A percentile compares a stretch with the other conserved stretches of the same genome.
Evolutionary conservation across 2,113 vertebrate genomes (phyloP).

Genomic region (Eulacestoma nigropectus): DNA sequence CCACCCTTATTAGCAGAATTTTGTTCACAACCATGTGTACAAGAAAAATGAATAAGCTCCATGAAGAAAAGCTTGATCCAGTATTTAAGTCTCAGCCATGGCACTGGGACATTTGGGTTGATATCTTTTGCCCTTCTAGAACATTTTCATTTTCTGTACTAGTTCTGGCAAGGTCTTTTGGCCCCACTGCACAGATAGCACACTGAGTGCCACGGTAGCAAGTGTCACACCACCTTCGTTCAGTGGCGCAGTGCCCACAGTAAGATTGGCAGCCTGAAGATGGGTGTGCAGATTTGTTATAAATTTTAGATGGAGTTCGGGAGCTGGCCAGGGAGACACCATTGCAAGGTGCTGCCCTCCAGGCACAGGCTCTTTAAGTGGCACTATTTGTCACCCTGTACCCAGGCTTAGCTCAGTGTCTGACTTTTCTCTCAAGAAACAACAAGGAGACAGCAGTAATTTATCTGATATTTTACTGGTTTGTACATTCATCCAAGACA

Average conservation of each 20-base stretch:
- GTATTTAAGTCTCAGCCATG: neutral
- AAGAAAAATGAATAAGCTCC: neutral
- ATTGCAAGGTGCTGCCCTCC: neutral
- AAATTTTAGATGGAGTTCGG: fast-evolving
- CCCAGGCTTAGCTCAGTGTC: neutral
- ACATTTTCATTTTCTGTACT: neutral
- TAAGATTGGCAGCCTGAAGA: neutral
- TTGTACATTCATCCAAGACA: neutral
- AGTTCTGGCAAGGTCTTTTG: neutral
- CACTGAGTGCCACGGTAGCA: neutral
- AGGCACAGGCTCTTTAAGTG: neutral
- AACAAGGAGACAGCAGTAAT: neutral
- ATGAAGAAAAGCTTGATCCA: neutral
- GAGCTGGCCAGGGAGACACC: neutral
- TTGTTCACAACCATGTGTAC: neutral
- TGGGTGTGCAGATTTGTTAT: neutral
- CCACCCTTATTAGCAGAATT: neutral
- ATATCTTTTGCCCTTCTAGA: neutral
- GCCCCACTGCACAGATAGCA: neutral
- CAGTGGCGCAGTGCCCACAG: neutral
- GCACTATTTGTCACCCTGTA: neutral
- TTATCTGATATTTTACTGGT: neutral
- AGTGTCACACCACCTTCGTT: neutral
- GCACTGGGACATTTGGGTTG: neutral
- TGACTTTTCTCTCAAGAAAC: neutral